Conservation (phyloP, 2,113 vertebrate species). For the Oreotragus oreotragus region DNA sequence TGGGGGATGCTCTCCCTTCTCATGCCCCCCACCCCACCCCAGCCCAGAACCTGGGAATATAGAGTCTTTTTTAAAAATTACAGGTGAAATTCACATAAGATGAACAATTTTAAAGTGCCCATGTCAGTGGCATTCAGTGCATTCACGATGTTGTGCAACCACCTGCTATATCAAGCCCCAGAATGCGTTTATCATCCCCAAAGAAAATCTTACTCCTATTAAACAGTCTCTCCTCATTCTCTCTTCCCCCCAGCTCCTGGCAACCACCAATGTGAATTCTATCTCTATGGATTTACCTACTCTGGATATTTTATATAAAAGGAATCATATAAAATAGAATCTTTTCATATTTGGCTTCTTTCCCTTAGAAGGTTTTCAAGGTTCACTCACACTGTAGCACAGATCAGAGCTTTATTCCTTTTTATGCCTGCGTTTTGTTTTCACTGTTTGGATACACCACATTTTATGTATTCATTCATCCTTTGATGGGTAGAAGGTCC, state of each 20-base stretch:
- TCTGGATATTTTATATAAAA: background rate
- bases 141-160: background rate
- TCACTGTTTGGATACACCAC: background rate
- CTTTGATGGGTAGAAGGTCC: background rate
- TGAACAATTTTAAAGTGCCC: background rate
- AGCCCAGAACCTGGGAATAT: background rate
- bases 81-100: background rate
- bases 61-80: background rate
- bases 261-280: background rate
- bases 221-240: background rate
- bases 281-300: background rate
- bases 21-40: rapidly evolving
- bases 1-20: background rate
- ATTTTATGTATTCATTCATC: background rate
- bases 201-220: background rate
- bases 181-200: background rate
- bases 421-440: background rate
- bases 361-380: background rate
- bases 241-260: background rate
- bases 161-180: background rate
- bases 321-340: background rate
- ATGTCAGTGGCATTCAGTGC: background rate
- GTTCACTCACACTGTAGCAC: background rate
- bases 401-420: background rate
- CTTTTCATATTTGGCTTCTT: background rate